Percentiles rank a stretch among this genome's conserved stretches.
Evolutionary conservation across 2,888 invertebrate genomes (phyloP).

Genomic region (Mantis religiosa): DNA sequence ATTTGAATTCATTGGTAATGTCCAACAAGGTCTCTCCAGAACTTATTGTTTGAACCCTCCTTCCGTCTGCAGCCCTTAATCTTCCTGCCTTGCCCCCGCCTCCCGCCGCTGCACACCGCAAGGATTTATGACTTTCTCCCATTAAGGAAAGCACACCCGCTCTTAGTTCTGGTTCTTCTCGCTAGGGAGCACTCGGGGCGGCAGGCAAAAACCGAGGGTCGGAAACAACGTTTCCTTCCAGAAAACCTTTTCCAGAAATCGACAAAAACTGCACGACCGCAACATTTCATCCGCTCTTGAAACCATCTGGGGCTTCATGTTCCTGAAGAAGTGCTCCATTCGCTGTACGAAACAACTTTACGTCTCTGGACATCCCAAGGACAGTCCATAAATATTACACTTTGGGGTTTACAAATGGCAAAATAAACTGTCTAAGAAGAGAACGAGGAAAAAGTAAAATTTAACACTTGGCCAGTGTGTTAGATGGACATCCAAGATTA

Average conservation of each 20-base stretch:
- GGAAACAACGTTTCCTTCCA: not conserved
- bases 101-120: not conserved
- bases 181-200: not conserved
- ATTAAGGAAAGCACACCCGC: not conserved
- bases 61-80: not conserved
- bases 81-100: not conserved
- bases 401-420: too few relatives aligned
- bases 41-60: not conserved
- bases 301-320: too few relatives aligned
- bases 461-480: too few relatives aligned
- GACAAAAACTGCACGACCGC: not conserved
- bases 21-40: not conserved
- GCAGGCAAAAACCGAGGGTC: not conserved
- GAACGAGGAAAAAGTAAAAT: too few relatives aligned
- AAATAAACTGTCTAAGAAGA: too few relatives aligned
- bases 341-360: not conserved
- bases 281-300: not conserved
- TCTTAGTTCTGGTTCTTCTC: not conserved
- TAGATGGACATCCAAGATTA: too few relatives aligned
- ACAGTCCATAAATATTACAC: too few relatives aligned
- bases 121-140: not conserved
- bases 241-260: not conserved
- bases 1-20: not conserved
- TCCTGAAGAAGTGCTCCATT: not conserved
- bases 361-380: too few relatives aligned